Evolutionary conservation across 2,797 vertebrate genomes (phyloP).

Genomic region (Pelochelys cantorii): DNA sequence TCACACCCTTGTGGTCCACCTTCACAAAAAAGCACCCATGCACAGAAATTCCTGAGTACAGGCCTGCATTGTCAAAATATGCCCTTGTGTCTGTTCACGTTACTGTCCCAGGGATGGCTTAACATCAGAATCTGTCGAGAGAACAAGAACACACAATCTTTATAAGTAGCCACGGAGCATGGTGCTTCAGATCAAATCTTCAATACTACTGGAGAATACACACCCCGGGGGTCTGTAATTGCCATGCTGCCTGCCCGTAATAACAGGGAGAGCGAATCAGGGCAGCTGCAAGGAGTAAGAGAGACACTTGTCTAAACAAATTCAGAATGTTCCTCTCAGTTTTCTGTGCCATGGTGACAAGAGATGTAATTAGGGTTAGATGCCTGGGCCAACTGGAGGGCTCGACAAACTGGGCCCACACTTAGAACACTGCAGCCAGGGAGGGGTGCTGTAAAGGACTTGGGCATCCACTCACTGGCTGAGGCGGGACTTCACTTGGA

Average conservation of each 20-base stretch:
- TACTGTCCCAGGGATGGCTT: neutral
- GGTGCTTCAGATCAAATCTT: neutral
- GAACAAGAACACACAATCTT: neutral
- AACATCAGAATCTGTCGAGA: neutral
- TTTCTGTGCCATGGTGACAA: neutral
- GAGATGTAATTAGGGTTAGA: neutral
- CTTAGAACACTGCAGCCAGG: no score
- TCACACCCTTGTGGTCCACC: no score
- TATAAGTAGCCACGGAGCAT: constrained; percentile 24
- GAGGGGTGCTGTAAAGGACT: no score
- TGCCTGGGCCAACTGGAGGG: neutral
- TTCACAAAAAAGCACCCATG: no score
- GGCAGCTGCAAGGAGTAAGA: constrained; percentile 55
- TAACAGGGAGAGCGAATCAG: constrained; percentile 27
- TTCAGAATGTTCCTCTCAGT: neutral
- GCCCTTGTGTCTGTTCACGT: neutral
- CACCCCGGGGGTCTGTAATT: constrained; percentile 55
- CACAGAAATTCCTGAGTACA: no score
- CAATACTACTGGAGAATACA: neutral
- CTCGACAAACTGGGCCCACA: no score
- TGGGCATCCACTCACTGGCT: no score
- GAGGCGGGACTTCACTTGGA: no score
- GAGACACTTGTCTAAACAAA: constrained; percentile 48
- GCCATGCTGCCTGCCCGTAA: constrained; percentile 55
- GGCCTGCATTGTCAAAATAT: neutral